Percentiles rank a stretch among this genome's conserved stretches.
phyloP scores from a whole-genome alignment of 2,888 invertebrate species.

The Chymomyza caudatula region DNA sequence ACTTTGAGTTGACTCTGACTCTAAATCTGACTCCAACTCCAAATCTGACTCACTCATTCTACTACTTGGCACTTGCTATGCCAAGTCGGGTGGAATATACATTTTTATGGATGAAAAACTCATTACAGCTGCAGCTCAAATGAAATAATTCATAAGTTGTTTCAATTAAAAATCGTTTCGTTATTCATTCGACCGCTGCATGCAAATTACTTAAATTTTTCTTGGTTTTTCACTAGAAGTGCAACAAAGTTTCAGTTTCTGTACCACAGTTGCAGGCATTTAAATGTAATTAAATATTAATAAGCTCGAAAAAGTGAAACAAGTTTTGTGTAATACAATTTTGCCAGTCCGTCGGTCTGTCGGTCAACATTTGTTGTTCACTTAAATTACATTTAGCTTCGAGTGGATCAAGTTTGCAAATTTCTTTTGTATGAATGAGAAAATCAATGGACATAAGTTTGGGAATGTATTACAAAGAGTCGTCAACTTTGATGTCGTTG shows the following conservation, averaged over 20 bases:
- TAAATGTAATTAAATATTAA: slow-evolving; percentile 6
- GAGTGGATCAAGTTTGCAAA: slow-evolving; percentile 63
- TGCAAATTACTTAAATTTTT: not conserved
- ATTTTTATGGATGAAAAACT: slow-evolving; percentile 37
- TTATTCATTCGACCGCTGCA: not conserved
- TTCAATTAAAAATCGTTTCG: slow-evolving; percentile 2
- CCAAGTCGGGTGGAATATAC: no score
- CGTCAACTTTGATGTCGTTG: not conserved
- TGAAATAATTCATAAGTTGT: not conserved
- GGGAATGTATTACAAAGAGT: slow-evolving; percentile 18
- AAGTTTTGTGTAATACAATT: slow-evolving; percentile 32
- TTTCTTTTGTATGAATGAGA: slow-evolving; percentile 55
- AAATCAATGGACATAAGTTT: slow-evolving; percentile 29
- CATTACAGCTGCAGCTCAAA: not conserved
- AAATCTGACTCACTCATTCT: slow-evolving; percentile 2
- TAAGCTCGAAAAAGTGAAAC: slow-evolving; percentile 5
- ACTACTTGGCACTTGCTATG: no score
- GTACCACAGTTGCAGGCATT: slow-evolving; percentile 11
- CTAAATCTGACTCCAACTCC: slow-evolving; percentile 1
- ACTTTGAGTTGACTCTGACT: slow-evolving; percentile 17
- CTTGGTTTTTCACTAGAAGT: slow-evolving; percentile 11
- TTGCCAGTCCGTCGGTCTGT: not conserved
- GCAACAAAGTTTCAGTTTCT: slow-evolving; percentile 9
- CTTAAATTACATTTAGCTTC: slow-evolving; percentile 24
- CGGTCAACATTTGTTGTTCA: not conserved